phyloP scores from a whole-genome alignment of 2,888 invertebrate species.

The Drosophila anomelani region DNA sequence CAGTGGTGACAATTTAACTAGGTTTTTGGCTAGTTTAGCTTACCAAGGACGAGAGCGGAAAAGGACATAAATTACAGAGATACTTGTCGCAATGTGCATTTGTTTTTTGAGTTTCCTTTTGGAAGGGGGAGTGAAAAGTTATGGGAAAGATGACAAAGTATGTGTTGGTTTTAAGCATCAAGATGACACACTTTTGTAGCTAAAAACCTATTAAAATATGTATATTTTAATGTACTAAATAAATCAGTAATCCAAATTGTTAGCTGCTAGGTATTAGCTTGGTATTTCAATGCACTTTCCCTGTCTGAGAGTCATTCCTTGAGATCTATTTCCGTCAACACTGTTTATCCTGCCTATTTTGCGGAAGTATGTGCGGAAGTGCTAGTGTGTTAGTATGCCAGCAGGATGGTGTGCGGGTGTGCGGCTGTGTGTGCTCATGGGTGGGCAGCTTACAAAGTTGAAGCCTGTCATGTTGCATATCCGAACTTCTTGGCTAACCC shows the following conservation, averaged over 20 bases:
- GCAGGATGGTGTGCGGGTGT: slow-evolving; percentile 1
- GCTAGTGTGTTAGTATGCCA: too few relatives aligned
- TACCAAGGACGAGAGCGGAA: neutral
- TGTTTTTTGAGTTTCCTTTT: neutral
- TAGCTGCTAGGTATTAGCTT: neutral
- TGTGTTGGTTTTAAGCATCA: neutral
- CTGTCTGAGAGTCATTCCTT: neutral
- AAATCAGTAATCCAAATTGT: neutral
- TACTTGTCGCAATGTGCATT: slow-evolving; percentile 2
- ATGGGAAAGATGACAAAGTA: neutral
- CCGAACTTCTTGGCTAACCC: slow-evolving; percentile 47
- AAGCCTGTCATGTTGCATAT: slow-evolving; percentile 60
- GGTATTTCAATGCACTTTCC: neutral
- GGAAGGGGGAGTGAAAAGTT: neutral
- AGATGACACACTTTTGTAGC: neutral
- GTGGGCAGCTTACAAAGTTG: slow-evolving; percentile 59
- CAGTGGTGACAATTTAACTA: slow-evolving; percentile 17
- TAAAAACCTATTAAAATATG: neutral
- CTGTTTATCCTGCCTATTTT: slow-evolving; percentile 11
- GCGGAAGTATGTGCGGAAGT: slow-evolving; percentile 1
- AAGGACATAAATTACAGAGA: slow-evolving; percentile 7
- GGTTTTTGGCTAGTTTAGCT: slow-evolving; percentile 12
- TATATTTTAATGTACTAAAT: neutral
- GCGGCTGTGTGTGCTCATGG: neutral
- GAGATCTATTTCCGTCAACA: slow-evolving; percentile 8